Base-by-base conservation (phyloP, 2,113 vertebrate species). In the Progne subis region DNA sequence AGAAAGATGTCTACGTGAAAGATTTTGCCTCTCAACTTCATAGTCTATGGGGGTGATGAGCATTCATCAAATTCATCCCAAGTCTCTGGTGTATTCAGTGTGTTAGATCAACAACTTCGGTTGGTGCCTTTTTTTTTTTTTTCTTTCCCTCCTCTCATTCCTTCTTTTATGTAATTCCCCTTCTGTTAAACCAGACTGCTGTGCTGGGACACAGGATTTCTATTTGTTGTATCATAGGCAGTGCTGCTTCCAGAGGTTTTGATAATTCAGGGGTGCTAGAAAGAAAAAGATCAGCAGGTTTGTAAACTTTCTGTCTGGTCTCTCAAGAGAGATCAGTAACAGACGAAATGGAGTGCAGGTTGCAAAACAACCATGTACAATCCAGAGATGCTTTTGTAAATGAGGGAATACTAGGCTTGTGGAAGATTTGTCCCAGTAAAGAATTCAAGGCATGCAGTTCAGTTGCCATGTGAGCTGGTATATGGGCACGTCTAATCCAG, bases 61-160 rank as follows among this genome's bases (percentile, higher is more conserved):
- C 19, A n/a, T 31, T 70, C 46, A 41, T 26, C 6, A 57, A 57
- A 28, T 41, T 18, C 29, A 41, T 13, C 28, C 53, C 24, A 39
- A 64, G 23, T 16, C 26, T 82, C 41, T 23, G 29, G 7, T 19
- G 6, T 39, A 69, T 46, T 53, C 46, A 24, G 12, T 43, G 13
- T 29, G 24, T 41, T 25, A 44, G 4, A 74, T 34, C 18, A 28
- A 46, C 32, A 18, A 19, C 9, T 83, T 78, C 55, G 9, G 9
- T 14, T 31, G 6, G 17, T 47, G 32, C 0, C 2, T 14, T 20
- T 26, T 18, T 0, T 11, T 25, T 25, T 26, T 21, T 6, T 25
- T 25, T 26, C 21, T 6, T 44, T 12, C 2, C 14, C 8, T 15
- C 6, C 5, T 8, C 49, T 20, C 29, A 11, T 13, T 31, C 12